These are phyloP conservation scores for Copidosoma aretas DNA, from an alignment of 2,888 invertebrate species.

Conservation along the genomic window DNA sequence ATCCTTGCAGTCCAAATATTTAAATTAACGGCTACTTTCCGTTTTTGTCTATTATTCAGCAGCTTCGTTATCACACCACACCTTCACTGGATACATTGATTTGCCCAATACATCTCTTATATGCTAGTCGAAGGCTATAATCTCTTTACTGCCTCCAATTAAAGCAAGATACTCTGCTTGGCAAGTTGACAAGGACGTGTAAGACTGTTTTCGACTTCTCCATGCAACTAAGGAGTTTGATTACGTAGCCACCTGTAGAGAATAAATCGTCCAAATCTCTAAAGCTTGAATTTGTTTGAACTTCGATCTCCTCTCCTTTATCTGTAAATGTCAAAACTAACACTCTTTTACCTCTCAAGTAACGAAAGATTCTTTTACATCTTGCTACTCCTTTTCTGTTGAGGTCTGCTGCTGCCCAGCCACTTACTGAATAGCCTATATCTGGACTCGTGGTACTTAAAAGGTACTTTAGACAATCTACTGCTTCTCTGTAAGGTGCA, in stretches of 20 bases:
- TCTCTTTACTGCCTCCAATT: not conserved
- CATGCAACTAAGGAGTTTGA: conserved; percentile 25
- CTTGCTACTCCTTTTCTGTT: conserved; percentile 18
- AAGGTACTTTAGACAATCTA: not conserved
- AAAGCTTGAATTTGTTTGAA: conserved; percentile 43
- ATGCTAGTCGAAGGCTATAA: not conserved
- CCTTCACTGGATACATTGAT: not conserved
- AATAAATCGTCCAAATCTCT: conserved; percentile 40
- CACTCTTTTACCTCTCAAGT: conserved; percentile 30
- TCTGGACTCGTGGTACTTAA: conserved; percentile 26
- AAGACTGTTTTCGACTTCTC: conserved; percentile 35
- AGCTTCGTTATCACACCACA: not conserved
- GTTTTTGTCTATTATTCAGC: too few relatives aligned
- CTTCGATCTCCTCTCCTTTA: conserved; percentile 35
- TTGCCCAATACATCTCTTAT: not conserved
- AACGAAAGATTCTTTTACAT: conserved; percentile 27
- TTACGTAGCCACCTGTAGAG: conserved; percentile 20
- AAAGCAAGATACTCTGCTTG: not conserved
- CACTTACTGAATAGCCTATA: conserved; percentile 8
- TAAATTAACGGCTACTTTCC: too few relatives aligned
- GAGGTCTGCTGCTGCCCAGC: conserved; percentile 31
- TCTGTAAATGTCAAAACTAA: not conserved
- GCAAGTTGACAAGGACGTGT: not conserved
- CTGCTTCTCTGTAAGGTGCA: not conserved
- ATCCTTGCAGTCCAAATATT: too few relatives aligned